Conservation (phyloP, 2,113 vertebrate genomes). For the Pseudorasbora parva region DNA sequence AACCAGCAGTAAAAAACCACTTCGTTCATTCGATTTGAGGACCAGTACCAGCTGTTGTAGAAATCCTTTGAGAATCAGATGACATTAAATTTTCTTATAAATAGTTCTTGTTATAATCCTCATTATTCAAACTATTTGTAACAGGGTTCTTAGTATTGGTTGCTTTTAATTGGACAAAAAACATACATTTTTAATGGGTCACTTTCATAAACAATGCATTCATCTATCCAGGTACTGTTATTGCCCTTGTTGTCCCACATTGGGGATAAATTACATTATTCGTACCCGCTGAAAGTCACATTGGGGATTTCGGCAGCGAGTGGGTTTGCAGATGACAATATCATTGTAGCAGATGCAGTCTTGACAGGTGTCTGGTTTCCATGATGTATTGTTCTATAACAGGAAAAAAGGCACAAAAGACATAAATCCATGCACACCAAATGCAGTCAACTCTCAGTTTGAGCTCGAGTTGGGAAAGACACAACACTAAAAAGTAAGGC, state of each 20-base stretch:
- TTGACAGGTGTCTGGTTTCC: conserved; percentile 87
- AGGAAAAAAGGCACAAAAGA: conserved; percentile 26
- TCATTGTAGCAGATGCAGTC: conserved; percentile 82
- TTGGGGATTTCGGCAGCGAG: conserved; percentile 78
- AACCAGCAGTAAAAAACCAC: neutral
- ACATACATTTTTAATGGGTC: neutral
- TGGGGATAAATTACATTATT: neutral
- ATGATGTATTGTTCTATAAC: conserved; percentile 84
- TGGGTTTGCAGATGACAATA: conserved; percentile 80
- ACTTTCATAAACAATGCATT: neutral
- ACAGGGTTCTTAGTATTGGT: neutral
- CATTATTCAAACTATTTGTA: neutral
- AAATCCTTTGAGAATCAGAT: neutral
- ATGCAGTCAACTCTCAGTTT: conserved; percentile 12
- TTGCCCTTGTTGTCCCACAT: too few species aligned
- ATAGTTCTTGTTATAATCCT: neutral
- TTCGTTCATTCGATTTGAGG: neutral
- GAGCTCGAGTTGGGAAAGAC: neutral
- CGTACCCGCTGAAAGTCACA: conserved; percentile 89
- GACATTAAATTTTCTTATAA: neutral
- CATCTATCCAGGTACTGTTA: conserved; percentile 19
- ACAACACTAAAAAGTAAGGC: neutral
- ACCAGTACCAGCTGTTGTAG: neutral
- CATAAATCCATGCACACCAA: conserved; percentile 8
- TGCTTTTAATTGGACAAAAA: neutral